phyloP scores from a whole-genome alignment of 2,797 vertebrate genomes.

The Rhynchotus rufescens region DNA sequence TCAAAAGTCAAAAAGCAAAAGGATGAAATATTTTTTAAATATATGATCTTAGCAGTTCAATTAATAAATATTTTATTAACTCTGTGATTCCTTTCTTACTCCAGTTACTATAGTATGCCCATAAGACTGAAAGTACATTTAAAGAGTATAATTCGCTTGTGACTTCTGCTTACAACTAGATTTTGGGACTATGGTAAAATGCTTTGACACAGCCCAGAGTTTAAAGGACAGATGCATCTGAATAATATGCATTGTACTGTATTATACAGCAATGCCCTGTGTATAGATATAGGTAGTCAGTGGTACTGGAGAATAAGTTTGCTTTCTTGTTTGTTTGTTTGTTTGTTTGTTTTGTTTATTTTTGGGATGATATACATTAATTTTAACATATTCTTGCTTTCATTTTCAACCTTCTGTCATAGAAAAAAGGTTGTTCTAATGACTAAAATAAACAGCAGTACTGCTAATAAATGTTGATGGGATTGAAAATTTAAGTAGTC shows the following conservation, averaged over 20 bases:
- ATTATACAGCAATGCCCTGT: too few species aligned
- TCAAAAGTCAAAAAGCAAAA: neutral
- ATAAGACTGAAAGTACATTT: neutral
- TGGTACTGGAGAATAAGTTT: neutral
- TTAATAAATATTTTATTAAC: neutral
- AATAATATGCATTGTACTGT: neutral
- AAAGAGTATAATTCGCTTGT: neutral
- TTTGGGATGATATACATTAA: neutral
- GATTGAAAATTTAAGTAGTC: neutral
- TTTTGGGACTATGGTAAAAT: neutral
- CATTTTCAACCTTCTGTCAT: neutral
- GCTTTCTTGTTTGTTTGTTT: too few species aligned
- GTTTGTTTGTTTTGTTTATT: too few species aligned
- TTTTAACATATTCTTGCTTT: neutral
- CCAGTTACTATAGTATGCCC: neutral
- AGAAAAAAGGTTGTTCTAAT: neutral
- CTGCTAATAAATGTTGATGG: neutral
- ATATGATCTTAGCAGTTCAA: neutral
- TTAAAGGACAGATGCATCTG: too few species aligned
- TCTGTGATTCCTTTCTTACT: neutral
- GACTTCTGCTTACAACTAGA: neutral
- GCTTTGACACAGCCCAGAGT: too few species aligned
- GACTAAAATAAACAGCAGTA: neutral
- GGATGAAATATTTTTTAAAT: neutral
- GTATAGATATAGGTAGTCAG: neutral